These are phyloP conservation scores for Nomada flava DNA, from an alignment of 2,888 invertebrate species.

Conservation along the genomic window DNA sequence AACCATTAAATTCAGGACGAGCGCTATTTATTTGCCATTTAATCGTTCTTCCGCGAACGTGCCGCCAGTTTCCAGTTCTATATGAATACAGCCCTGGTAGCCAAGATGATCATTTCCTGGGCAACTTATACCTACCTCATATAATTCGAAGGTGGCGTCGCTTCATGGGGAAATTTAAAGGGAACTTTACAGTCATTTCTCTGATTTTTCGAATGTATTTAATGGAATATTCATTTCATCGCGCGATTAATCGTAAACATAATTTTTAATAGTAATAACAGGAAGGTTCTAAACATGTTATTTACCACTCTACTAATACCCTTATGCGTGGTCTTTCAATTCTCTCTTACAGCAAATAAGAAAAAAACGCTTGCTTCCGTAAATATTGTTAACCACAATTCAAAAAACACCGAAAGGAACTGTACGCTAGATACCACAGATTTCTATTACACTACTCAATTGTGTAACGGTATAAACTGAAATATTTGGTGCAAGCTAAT, in stretches of 20 bases:
- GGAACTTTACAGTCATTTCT: background rate
- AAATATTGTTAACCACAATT: too few relatives aligned
- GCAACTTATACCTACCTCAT: background rate
- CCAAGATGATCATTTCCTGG: slow-evolving; percentile 20
- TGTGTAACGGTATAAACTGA: too few relatives aligned
- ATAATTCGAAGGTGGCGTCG: background rate
- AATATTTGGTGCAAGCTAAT: background rate
- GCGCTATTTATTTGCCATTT: slow-evolving; percentile 69
- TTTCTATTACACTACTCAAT: too few relatives aligned
- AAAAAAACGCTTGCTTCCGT: too few relatives aligned
- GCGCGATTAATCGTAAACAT: background rate
- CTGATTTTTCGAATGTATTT: too few relatives aligned
- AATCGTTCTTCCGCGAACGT: slow-evolving; percentile 58
- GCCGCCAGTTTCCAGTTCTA: slow-evolving; percentile 34
- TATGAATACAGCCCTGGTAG: slow-evolving; percentile 19
- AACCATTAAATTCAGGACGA: slow-evolving; percentile 64
- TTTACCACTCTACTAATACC: too few relatives aligned
- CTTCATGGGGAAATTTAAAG: background rate
- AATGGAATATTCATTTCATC: background rate
- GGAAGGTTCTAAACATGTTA: background rate
- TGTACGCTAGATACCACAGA: too few relatives aligned
- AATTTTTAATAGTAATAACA: background rate
- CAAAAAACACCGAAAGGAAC: too few relatives aligned
- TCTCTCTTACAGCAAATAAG: too few relatives aligned
- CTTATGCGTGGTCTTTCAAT: too few relatives aligned